These are phyloP conservation scores for Lepidocolaptes lacrymiger DNA, from an alignment of 2,797 vertebrate genomes.

Conservation along the genomic window DNA sequence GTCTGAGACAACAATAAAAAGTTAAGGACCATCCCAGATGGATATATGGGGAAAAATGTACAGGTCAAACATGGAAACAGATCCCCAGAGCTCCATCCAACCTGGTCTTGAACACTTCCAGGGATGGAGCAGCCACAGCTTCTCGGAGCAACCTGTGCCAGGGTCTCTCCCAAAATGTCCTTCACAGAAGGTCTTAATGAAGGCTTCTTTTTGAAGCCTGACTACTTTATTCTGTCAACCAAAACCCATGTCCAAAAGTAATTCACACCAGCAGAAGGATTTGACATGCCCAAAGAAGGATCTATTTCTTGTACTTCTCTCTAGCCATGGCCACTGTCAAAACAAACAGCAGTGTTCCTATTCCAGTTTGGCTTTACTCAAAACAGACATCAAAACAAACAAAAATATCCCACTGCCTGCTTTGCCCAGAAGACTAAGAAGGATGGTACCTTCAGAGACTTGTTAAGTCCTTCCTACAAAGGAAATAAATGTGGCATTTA, in stretches of 20 bases:
- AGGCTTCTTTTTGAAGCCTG: neutral
- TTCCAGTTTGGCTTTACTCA: neutral
- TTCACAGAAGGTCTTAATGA: neutral
- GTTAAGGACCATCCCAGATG: too few species aligned
- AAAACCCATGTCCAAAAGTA: neutral
- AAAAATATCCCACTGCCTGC: neutral
- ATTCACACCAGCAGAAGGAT: neutral
- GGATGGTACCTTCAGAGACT: neutral
- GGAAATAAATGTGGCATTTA: neutral
- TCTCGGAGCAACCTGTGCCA: neutral
- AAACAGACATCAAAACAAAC: neutral
- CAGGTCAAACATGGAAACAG: too few species aligned
- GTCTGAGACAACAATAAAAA: too few species aligned
- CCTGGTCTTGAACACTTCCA: neutral
- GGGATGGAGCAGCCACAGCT: rapidly evolving
- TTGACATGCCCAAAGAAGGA: neutral
- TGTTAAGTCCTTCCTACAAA: neutral
- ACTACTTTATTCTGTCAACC: neutral
- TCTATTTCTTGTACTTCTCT: neutral
- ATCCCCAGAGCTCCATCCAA: neutral
- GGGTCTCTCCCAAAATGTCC: rapidly evolving
- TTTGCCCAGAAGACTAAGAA: neutral
- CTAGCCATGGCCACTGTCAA: neutral
- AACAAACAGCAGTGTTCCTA: neutral
- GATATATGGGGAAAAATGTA: too few species aligned